These are phyloP conservation scores for Halichoerus grypus DNA, from an alignment of 2,113 vertebrate genomes.

Conservation along the genomic window DNA sequence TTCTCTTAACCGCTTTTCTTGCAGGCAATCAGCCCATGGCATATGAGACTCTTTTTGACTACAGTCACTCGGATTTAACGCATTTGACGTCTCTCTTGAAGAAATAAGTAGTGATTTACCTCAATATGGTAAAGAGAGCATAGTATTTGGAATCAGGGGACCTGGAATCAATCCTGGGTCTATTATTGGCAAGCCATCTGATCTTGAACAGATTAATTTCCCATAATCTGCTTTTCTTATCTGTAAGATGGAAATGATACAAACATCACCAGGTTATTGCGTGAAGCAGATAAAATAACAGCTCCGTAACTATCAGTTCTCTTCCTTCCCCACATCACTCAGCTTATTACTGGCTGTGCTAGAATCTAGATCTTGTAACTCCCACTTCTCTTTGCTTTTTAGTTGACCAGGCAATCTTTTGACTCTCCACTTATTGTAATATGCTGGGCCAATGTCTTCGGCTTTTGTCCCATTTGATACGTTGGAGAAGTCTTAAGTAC, in stretches of 20 bases:
- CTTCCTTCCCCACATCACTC: not conserved
- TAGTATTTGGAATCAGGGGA: slow-evolving; percentile 10
- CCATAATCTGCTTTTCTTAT: not conserved
- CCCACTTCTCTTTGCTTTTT: not conserved
- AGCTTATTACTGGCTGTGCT: not conserved
- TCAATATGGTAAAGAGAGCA: not conserved
- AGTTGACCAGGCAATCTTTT: not conserved
- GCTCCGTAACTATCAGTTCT: not conserved
- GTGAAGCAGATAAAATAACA: slow-evolving; percentile 8
- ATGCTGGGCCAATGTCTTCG: not conserved
- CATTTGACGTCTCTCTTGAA: slow-evolving; percentile 18
- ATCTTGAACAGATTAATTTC: slow-evolving; percentile 38
- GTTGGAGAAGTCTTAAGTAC: not conserved
- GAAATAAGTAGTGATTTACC: not conserved
- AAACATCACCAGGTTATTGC: not conserved
- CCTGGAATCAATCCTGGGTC: not conserved
- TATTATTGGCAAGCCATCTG: not conserved
- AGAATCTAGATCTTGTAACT: not conserved
- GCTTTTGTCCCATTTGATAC: not conserved
- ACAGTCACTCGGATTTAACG: not conserved
- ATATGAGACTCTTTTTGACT: not conserved
- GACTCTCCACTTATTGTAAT: not conserved
- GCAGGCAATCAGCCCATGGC: not conserved
- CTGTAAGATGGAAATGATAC: slow-evolving; percentile 8
- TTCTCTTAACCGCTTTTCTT: not conserved